These are phyloP conservation scores for Ctena decussata DNA, from an alignment of 2,888 invertebrate genomes.

Conservation along the genomic window DNA sequence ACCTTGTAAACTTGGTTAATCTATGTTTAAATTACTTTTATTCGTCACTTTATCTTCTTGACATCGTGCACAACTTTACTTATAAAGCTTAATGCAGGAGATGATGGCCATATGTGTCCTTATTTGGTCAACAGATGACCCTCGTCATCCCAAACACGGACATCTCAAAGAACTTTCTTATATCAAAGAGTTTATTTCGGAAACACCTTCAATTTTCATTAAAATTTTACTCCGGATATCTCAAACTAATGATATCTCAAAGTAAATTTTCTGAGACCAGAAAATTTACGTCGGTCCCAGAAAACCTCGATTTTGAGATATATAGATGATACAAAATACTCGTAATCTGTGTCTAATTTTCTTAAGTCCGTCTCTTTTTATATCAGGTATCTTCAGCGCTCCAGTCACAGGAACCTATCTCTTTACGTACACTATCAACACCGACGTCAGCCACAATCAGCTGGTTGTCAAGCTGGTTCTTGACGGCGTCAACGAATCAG, in stretches of 20 bases:
- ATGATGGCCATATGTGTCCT: too few species aligned
- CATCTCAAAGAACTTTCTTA: too few species aligned
- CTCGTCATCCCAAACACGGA: too few species aligned
- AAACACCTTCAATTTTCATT: background rate
- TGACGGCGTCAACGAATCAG: constrained; percentile 25
- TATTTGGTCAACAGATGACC: background rate
- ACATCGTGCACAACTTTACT: too few species aligned
- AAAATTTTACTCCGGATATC: background rate
- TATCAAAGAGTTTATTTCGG: too few species aligned
- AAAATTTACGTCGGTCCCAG: background rate
- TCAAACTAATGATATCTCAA: too few species aligned
- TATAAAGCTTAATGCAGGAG: background rate
- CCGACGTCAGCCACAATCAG: background rate
- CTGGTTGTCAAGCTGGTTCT: constrained; percentile 26
- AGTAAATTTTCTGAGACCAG: too few species aligned
- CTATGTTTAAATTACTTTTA: too few species aligned
- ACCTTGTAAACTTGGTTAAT: too few species aligned
- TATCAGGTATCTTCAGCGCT: constrained; percentile 22
- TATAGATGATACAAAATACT: background rate
- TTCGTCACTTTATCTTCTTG: too few species aligned
- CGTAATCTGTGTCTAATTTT: background rate
- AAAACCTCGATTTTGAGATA: background rate
- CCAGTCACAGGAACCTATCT: constrained; percentile 20
- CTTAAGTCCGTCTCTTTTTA: background rate
- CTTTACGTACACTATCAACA: constrained; percentile 26